Percentiles rank a stretch among this genome's conserved stretches.
Evolutionary conservation across 1,140 invertebrate species (phyloP).

Genomic region (Drosophila littoralis): DNA sequence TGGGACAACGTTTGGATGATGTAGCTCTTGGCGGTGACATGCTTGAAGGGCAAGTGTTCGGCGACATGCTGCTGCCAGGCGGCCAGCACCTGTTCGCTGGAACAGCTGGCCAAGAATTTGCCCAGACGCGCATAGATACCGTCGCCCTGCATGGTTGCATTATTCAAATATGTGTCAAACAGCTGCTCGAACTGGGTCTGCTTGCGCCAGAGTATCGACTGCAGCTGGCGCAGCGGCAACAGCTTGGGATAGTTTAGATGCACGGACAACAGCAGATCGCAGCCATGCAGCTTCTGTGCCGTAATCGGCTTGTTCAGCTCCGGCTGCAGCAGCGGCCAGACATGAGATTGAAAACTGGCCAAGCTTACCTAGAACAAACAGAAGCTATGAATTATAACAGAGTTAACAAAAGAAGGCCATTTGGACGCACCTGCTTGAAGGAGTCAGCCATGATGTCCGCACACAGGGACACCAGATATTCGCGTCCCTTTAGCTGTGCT

Average conservation of each 20-base stretch:
- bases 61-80: slow-evolving; percentile 37
- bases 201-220: slow-evolving; percentile 40
- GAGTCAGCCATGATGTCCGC: slow-evolving; percentile 32
- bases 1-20: slow-evolving; percentile 22
- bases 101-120: slow-evolving; percentile 26
- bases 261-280: slow-evolving; percentile 50
- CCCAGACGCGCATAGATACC: slow-evolving; percentile 33
- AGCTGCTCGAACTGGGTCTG: slow-evolving; percentile 32
- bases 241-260: slow-evolving; percentile 34
- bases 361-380: slow-evolving; percentile 3
- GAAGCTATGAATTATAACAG: neutral
- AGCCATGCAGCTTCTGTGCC: slow-evolving; percentile 30
- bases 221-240: slow-evolving; percentile 24
- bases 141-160: slow-evolving; percentile 28
- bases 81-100: slow-evolving; percentile 2
- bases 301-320: slow-evolving; percentile 34
- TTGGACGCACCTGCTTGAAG: slow-evolving; percentile 37
- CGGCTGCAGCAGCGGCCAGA: slow-evolving; percentile 49
- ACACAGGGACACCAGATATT: slow-evolving; percentile 52
- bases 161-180: slow-evolving; percentile 47
- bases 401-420: too few species aligned
- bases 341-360: slow-evolving; percentile 18
- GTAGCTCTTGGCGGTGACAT: slow-evolving; percentile 24
- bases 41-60: slow-evolving; percentile 34
- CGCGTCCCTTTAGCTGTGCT: slow-evolving; percentile 49